Evolutionary conservation across 2,888 invertebrate genomes (phyloP).

Genomic region (Ornithoptera alexandrae): DNA sequence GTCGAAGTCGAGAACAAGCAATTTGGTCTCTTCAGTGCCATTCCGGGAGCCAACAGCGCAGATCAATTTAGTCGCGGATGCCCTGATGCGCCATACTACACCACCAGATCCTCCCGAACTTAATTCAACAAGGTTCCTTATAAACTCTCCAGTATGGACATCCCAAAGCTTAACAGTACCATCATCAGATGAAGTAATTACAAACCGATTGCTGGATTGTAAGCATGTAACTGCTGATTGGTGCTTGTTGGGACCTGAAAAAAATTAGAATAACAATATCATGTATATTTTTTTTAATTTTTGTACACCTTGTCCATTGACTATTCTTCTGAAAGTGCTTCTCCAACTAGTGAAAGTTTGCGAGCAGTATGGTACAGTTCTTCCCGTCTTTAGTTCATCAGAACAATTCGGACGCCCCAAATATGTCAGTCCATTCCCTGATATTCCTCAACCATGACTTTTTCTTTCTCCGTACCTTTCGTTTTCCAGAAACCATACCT

Average conservation of each 20-base stretch:
- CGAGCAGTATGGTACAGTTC: too few relatives aligned
- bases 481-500: too few relatives aligned
- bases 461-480: too few relatives aligned
- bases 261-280: not conserved
- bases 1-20: constrained; percentile 98
- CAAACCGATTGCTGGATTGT: constrained; percentile 97
- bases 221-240: constrained; percentile 99
- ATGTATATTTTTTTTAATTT: too few relatives aligned
- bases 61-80: constrained; percentile 97
- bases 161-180: constrained; percentile 99
- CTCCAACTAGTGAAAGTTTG: too few relatives aligned
- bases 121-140: constrained; percentile 95
- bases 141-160: constrained; percentile 96
- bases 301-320: too few relatives aligned
- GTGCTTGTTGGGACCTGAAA: constrained; percentile 94
- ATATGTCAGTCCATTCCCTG: too few relatives aligned
- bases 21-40: constrained; percentile 99
- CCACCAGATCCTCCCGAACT: constrained; percentile 98
- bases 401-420: too few relatives aligned
- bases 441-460: too few relatives aligned
- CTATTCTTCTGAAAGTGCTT: too few relatives aligned
- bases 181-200: constrained; percentile 99
- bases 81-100: constrained; percentile 98
- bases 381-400: too few relatives aligned
- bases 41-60: constrained; percentile 99